Evolutionary conservation across 2,888 invertebrate species (phyloP), one percentile per base, ranked within the genome.

Genomic region (Eristalis intricaria): DNA sequence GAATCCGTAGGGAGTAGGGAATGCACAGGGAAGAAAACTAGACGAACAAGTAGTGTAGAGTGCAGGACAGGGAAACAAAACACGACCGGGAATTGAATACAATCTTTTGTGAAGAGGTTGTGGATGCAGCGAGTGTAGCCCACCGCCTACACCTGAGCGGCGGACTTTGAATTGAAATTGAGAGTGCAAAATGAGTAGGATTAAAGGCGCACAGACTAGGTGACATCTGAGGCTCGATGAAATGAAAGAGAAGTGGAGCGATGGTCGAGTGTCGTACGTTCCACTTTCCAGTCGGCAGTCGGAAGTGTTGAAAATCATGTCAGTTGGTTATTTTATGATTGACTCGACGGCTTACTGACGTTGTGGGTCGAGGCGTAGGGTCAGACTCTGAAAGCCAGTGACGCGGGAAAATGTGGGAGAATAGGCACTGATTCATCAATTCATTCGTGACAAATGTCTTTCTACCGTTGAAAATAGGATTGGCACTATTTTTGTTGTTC

Each of bases 141-240:
- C 26, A 26, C 26, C 35, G 58, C 56, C 78, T 86, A 83, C 75
- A 86, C 78, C 61, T 79, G 75, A 86, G 75, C 50, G 86, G 70
- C 63, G 75, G 74, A 83, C 86, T 86, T 86, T 1, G 26, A 70
- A 80, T 68, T 68, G 66, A 76, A 80, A 76, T 75, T 11, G 32
- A 68, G 50, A 50, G 50, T 50, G 50, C 19, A 19, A 50, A 50
- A 8, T 23, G 70, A 78, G 79, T 86, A 50, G 83, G 75, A 83
- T 86, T 83, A 83, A 75, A 71, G 22, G 83, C 75, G 69, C 75
- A 79, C 11, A 50, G 23, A 58, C 22, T 50, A 15, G 65, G 35
- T 65, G 81, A 26, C 70, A 78, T 35, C 23, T 15, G 15, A 19
- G 50, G 50, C 19, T 50, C 38, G 50, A 26, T 63, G 23, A 58